Conservation (phyloP, 2,113 vertebrate species). For the Colistium nudipinnis region DNA sequence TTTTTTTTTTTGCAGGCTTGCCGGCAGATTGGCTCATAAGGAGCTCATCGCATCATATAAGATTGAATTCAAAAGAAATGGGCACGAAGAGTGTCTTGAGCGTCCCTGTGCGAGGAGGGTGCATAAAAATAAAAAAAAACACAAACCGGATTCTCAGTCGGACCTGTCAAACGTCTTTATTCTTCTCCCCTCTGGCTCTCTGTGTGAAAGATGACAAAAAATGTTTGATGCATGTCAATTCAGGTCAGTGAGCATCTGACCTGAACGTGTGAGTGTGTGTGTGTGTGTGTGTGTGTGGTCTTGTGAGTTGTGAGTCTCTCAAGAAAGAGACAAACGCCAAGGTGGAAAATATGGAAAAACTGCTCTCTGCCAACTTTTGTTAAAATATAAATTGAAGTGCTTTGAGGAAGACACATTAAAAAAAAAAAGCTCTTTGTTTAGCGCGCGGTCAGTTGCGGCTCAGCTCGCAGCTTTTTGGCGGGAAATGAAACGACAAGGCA, state of each 20-base stretch:
- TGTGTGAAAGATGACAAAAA: constrained; percentile 25
- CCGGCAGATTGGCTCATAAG: constrained; percentile 62
- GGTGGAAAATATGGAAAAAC: background rate
- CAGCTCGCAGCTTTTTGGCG: constrained; percentile 30
- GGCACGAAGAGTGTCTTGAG: constrained; percentile 31
- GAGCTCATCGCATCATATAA: constrained; percentile 52
- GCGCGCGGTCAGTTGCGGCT: constrained; percentile 8
- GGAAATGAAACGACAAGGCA: constrained; percentile 36
- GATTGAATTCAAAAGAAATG: constrained; percentile 58
- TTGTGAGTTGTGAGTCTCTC: constrained; percentile 6
- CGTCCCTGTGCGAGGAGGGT: background rate
- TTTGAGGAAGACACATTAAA: background rate
- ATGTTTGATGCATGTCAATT: constrained; percentile 44
- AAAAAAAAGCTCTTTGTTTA: constrained; percentile 27
- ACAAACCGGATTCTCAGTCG: constrained; percentile 10
- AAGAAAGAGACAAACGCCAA: background rate
- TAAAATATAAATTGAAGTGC: background rate
- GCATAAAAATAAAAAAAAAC: constrained; percentile 20
- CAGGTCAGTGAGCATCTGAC: constrained; percentile 34
- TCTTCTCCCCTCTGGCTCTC: constrained; percentile 43
- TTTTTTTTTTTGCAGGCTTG: too few relatives aligned
- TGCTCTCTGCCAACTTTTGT: constrained; percentile 6
- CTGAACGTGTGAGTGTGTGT: background rate
- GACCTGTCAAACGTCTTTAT: constrained; percentile 14
- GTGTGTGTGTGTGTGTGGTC: background rate